These are phyloP conservation scores for Nothobranchius kuhntae DNA, from an alignment of 2,113 vertebrate species.

Conservation along the genomic window DNA sequence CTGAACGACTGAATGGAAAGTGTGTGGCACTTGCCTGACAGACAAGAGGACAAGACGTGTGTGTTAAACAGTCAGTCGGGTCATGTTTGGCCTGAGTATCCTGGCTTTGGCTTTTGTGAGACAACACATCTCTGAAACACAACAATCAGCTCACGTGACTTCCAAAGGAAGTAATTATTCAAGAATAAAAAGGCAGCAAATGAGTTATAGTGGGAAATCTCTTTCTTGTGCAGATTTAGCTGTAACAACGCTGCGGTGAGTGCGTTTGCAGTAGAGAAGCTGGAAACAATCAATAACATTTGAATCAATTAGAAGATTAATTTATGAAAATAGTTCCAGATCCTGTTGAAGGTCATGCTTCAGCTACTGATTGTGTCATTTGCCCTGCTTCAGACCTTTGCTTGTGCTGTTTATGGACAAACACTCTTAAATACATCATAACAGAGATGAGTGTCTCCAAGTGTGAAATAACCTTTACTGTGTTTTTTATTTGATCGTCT, in stretches of 20 bases:
- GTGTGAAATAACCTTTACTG: background rate
- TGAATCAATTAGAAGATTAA: background rate
- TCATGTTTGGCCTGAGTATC: conserved; percentile 4
- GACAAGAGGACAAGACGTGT: background rate
- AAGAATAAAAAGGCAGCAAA: too few relatives aligned
- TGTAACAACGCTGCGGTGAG: background rate
- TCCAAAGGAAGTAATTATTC: background rate
- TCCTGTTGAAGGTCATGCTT: background rate
- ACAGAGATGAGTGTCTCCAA: conserved; percentile 22
- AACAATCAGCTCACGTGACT: background rate
- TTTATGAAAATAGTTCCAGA: background rate
- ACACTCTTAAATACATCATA: conserved; percentile 52
- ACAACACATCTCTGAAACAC: background rate
- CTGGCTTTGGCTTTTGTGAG: background rate
- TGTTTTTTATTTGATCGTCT: too few relatives aligned
- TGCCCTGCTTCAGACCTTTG: conserved; percentile 37
- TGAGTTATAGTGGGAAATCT: too few relatives aligned
- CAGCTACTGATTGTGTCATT: background rate
- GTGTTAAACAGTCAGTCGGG: background rate
- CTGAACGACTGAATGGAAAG: conserved; percentile 1
- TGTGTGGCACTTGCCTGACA: background rate
- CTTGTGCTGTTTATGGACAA: conserved; percentile 59
- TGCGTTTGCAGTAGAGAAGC: background rate
- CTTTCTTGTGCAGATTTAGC: too few relatives aligned
- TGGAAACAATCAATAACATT: too few relatives aligned